Percentiles rank a stretch among this genome's conserved stretches.
phyloP scores from a whole-genome alignment of 2,888 invertebrate genomes.

The Drosophila borealis region DNA sequence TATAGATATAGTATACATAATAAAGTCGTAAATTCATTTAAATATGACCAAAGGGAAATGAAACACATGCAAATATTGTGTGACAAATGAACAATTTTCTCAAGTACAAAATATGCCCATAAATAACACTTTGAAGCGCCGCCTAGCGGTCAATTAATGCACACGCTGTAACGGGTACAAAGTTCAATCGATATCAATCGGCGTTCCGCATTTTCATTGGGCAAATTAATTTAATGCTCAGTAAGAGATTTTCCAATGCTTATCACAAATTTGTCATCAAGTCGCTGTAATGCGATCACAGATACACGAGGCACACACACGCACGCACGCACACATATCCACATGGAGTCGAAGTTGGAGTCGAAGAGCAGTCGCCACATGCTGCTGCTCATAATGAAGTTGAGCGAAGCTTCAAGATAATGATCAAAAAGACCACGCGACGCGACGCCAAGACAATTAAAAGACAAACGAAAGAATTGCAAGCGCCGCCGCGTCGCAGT shows the following conservation, averaged over 20 bases:
- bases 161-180: slow-evolving; percentile 34
- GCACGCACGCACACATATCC: background rate
- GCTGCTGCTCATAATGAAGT: slow-evolving; percentile 72
- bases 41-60: slow-evolving; percentile 37
- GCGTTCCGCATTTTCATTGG: slow-evolving; percentile 50
- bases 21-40: slow-evolving; percentile 70
- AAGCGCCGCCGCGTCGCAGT: slow-evolving; percentile 44
- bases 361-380: slow-evolving; percentile 43
- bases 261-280: slow-evolving; percentile 78
- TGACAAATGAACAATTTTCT: slow-evolving; percentile 31
- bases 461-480: slow-evolving; percentile 62
- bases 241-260: slow-evolving; percentile 60
- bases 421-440: slow-evolving; percentile 52
- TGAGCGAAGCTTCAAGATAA: slow-evolving; percentile 54
- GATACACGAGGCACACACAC: slow-evolving; percentile 17
- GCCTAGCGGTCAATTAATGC: slow-evolving; percentile 51
- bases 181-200: slow-evolving; percentile 45
- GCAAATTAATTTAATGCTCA: slow-evolving; percentile 61
- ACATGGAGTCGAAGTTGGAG: slow-evolving; percentile 22
- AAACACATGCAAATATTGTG: slow-evolving; percentile 58
- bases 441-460: slow-evolving; percentile 65
- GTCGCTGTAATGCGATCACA: slow-evolving; percentile 65
- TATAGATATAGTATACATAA: slow-evolving; percentile 26
- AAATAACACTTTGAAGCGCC: slow-evolving; percentile 65
- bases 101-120: slow-evolving; percentile 30